Conservation (phyloP, 1,140 invertebrate species). For the Hypsibius dujardini region DNA sequence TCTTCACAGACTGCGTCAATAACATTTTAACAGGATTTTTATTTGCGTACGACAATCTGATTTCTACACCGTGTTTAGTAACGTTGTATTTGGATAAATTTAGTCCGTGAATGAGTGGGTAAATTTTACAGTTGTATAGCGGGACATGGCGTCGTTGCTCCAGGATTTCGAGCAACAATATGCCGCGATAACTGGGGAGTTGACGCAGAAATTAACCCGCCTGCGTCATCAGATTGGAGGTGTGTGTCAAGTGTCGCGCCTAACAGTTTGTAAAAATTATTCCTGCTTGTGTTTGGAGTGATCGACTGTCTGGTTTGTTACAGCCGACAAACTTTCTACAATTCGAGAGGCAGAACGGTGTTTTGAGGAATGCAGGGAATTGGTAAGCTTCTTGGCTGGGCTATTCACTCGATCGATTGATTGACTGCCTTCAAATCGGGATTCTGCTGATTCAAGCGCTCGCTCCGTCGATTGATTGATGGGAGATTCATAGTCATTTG, state of each 20-base stretch:
- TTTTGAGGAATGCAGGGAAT: conserved; percentile 7
- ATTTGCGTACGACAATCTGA: no score
- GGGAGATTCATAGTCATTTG: neutral
- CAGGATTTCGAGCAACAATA: conserved; percentile 12
- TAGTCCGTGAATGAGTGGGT: no score
- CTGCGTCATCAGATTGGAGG: neutral
- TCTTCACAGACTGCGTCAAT: no score
- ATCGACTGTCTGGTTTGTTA: neutral
- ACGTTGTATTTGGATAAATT: no score
- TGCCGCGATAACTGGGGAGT: conserved; percentile 1
- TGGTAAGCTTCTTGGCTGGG: neutral
- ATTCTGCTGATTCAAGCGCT: neutral
- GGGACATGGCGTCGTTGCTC: neutral
- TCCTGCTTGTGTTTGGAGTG: neutral
- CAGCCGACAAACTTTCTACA: neutral
- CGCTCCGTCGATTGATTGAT: neutral
- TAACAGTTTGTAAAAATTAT: neutral
- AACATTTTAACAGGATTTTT: no score
- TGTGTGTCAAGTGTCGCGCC: neutral
- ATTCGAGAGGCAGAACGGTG: neutral
- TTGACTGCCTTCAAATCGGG: neutral
- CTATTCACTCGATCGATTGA: no score
- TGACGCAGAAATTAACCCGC: neutral
- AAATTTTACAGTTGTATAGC: no score
- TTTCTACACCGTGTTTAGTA: no score